Evolutionary conservation across 2,113 vertebrate genomes (phyloP).

Genomic region (Suncus etruscus): DNA sequence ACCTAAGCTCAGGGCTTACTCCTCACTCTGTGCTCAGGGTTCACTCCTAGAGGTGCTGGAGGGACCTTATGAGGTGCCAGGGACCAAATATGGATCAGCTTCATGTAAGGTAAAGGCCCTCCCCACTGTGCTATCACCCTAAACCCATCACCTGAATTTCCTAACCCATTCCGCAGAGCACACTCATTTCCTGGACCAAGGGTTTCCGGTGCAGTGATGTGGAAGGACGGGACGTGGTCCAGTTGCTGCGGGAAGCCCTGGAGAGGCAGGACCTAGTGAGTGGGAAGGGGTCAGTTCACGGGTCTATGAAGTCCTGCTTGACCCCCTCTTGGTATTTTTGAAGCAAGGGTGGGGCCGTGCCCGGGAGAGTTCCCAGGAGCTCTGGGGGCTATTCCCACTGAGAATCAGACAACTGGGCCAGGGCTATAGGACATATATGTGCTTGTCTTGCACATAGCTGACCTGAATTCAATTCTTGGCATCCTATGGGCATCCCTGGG

Average conservation of each 20-base stretch:
- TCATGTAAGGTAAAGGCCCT: too few relatives aligned
- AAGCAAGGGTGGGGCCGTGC: too few relatives aligned
- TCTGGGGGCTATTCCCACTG: background rate
- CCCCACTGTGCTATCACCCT: too few relatives aligned
- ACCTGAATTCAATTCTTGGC: too few relatives aligned
- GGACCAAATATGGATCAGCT: too few relatives aligned
- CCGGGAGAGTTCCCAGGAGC: background rate
- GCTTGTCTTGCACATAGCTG: too few relatives aligned
- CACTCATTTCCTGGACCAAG: constrained; percentile 94
- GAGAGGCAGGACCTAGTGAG: constrained; percentile 86
- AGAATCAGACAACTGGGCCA: too few relatives aligned
- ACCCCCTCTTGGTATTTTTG: background rate
- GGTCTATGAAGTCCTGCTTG: background rate
- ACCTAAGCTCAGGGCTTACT: too few relatives aligned
- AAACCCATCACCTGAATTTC: background rate
- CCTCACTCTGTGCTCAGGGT: too few relatives aligned
- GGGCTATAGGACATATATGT: too few relatives aligned
- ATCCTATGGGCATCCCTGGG: too few relatives aligned
- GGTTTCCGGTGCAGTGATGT: constrained; percentile 90
- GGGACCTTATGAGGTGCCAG: background rate
- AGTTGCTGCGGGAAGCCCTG: constrained; percentile 90
- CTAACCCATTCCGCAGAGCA: constrained; percentile 85
- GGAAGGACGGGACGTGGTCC: constrained; percentile 90
- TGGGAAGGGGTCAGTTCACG: background rate
- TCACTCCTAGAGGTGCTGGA: background rate